Conservation (phyloP, 2,113 vertebrate species). For the Melanostigma gelatinosum region DNA sequence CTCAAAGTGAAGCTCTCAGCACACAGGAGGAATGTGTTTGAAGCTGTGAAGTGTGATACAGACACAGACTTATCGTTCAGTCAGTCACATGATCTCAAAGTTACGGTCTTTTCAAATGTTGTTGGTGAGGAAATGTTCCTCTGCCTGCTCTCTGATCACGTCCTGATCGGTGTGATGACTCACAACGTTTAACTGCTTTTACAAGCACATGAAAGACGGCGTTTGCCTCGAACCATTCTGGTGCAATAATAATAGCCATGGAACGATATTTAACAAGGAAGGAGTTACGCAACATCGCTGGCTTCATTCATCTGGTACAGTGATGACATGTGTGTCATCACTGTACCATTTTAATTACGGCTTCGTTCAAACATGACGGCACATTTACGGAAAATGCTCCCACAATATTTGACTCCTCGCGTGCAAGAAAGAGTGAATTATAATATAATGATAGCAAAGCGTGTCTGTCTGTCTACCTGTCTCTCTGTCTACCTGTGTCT, state of each 20-base stretch:
- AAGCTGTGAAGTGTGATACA: no score
- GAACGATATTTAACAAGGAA: background rate
- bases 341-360: background rate
- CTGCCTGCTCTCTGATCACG: constrained; percentile 15
- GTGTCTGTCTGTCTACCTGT: no score
- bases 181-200: constrained; percentile 8
- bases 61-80: no score
- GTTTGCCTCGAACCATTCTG: background rate
- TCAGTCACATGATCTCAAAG: constrained; percentile 13
- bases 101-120: constrained; percentile 2
- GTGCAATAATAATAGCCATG: background rate
- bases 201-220: constrained; percentile 4
- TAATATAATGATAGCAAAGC: no score
- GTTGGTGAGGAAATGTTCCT: constrained; percentile 26
- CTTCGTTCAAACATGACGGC: background rate
- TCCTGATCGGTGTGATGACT: constrained; percentile 27
- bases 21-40: no score
- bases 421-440: background rate
- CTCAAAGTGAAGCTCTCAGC: constrained; percentile 14
- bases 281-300: background rate
- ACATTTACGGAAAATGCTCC: background rate
- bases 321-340: background rate
- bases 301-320: background rate
- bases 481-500: no score
- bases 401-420: background rate